phyloP scores from a whole-genome alignment of 1,140 invertebrate genomes.

The Musca domestica region DNA sequence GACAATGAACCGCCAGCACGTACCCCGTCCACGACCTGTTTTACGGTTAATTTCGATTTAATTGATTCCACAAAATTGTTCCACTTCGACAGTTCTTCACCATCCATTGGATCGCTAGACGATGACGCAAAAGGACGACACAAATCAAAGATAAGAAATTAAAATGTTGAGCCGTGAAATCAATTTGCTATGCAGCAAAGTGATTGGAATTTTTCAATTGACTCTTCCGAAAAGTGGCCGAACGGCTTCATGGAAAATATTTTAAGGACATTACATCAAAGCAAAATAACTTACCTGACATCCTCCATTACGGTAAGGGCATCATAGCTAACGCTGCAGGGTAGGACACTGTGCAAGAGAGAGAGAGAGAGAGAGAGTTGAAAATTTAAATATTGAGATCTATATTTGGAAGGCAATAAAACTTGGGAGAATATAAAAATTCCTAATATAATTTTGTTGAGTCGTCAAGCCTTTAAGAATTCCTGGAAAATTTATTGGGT shows the following conservation, averaged over 20 bases:
- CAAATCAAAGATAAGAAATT: not conserved
- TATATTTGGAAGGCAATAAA: no score
- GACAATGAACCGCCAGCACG: slow-evolving; percentile 72
- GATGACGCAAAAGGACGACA: not conserved
- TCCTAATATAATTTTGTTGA: no score
- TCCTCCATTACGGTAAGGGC: slow-evolving; percentile 55
- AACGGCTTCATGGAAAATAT: not conserved
- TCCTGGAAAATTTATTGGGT: no score
- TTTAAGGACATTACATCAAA: not conserved
- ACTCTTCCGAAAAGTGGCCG: not conserved
- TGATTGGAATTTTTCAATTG: no score
- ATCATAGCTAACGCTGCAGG: slow-evolving; percentile 62
- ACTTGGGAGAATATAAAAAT: no score
- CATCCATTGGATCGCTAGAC: slow-evolving; percentile 32
- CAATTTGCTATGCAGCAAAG: no score
- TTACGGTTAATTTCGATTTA: slow-evolving; percentile 76
- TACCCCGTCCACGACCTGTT: slow-evolving; percentile 81
- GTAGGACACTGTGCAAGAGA: slow-evolving; percentile 57
- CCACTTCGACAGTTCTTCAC: slow-evolving; percentile 61
- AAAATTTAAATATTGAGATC: no score
- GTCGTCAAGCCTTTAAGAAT: no score
- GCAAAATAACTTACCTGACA: slow-evolving; percentile 37
- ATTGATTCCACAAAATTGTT: slow-evolving; percentile 69
- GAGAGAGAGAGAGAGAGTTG: no score
- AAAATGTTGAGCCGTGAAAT: no score